phyloP scores from a whole-genome alignment of 2,888 invertebrate species.

The Leptothorax acervorum region DNA sequence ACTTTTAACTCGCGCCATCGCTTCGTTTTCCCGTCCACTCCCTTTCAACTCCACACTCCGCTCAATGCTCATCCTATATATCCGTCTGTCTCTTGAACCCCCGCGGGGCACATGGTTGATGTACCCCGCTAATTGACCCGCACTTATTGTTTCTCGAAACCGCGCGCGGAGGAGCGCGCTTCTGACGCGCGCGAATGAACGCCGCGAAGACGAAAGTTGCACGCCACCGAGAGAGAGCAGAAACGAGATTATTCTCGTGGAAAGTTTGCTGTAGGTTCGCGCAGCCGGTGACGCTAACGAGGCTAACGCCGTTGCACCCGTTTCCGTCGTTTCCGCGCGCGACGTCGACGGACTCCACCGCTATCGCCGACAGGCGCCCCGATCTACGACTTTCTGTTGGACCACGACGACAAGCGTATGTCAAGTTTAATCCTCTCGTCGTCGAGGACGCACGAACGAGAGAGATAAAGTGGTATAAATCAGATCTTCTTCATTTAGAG shows the following conservation, averaged over 20 bases:
- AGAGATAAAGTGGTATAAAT: constrained; percentile 53
- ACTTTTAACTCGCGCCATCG: constrained; percentile 50
- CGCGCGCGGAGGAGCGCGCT: constrained; percentile 21
- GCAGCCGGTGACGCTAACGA: constrained; percentile 44
- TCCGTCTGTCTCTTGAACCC: constrained; percentile 2
- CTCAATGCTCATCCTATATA: background rate
- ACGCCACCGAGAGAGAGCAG: constrained; percentile 22
- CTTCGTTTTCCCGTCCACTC: constrained; percentile 25
- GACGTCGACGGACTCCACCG: constrained; percentile 8
- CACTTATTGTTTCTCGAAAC: constrained; percentile 58
- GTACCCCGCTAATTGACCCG: constrained; percentile 55
- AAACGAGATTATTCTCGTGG: constrained; percentile 60
- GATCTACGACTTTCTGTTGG: constrained; percentile 51
- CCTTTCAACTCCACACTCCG: background rate
- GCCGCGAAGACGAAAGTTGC: constrained; percentile 52
- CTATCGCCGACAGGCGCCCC: constrained; percentile 17
- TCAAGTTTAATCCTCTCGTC: constrained; percentile 41
- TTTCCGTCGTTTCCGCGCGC: constrained; percentile 23
- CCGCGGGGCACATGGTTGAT: background rate
- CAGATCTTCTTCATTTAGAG: constrained; percentile 51
- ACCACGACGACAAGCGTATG: constrained; percentile 27
- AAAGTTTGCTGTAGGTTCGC: constrained; percentile 52
- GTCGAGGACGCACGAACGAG: constrained; percentile 44
- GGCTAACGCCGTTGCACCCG: constrained; percentile 52
- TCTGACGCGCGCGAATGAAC: constrained; percentile 22